These are phyloP conservation scores for Sarcophaga bullata DNA, from an alignment of 1,140 invertebrate species.

Conservation along the genomic window DNA sequence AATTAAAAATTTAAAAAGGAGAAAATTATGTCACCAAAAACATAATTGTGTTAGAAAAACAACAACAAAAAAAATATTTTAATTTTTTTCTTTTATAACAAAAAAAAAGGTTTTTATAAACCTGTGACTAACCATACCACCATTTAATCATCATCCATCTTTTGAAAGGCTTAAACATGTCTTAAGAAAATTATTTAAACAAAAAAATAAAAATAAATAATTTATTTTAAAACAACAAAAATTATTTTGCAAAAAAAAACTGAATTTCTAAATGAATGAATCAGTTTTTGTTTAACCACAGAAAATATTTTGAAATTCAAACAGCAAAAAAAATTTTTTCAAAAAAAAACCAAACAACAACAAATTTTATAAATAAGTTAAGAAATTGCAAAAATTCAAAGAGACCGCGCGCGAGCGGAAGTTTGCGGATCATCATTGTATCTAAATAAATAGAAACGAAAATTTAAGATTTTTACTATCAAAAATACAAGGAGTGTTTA, in stretches of 20 bases:
- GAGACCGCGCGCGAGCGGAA: not conserved
- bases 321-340: not conserved
- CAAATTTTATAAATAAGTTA: not conserved
- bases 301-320: not conserved
- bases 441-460: not conserved
- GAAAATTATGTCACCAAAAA: not conserved
- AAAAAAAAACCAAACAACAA: not conserved
- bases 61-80: constrained; percentile 9
- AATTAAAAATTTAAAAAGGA: too few relatives aligned
- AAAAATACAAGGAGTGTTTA: not conserved
- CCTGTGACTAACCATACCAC: too few relatives aligned
- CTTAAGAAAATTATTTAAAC: too few relatives aligned
- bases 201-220: too few relatives aligned
- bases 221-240: too few relatives aligned
- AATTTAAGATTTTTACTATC: not conserved
- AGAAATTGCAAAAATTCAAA: not conserved
- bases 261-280: not conserved
- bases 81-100: not conserved
- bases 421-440: not conserved
- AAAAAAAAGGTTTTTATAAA: too few relatives aligned
- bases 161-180: too few relatives aligned
- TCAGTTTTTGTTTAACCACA: too few relatives aligned
- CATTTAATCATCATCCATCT: too few relatives aligned
- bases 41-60: too few relatives aligned
- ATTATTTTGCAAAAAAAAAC: too few relatives aligned